Percentiles rank a stretch among this genome's conserved stretches.
phyloP scores from a whole-genome alignment of 2,113 vertebrate genomes.

The Marmota monax region DNA sequence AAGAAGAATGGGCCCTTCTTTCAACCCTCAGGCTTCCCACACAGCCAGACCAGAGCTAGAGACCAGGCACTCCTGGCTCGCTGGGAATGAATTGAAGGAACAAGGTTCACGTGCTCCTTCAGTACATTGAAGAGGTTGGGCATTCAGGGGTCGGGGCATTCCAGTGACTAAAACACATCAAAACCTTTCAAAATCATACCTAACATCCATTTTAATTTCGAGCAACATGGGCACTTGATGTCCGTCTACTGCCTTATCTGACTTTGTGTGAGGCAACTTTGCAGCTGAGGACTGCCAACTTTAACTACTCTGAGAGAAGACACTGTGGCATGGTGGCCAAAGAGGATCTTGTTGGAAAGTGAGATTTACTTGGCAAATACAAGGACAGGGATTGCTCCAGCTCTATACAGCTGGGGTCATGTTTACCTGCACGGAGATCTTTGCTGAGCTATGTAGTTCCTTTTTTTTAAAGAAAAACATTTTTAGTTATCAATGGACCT shows the following conservation, averaged over 20 bases:
- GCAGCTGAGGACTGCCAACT: not conserved
- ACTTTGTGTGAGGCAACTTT: not conserved
- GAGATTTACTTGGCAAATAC: not conserved
- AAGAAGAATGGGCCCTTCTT: not conserved
- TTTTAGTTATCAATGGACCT: no score
- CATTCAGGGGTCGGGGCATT: not conserved
- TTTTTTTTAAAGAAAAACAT: no score
- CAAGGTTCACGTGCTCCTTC: not conserved
- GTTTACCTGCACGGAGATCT: not conserved
- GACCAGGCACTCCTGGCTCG: not conserved
- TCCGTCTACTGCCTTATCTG: not conserved
- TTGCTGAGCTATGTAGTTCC: not conserved
- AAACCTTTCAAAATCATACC: not conserved
- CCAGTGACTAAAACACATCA: not conserved
- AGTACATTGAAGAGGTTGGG: not conserved
- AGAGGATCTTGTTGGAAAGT: not conserved
- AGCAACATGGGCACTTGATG: not conserved
- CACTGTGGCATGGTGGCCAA: not conserved
- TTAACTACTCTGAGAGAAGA: not conserved
- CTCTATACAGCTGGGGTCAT: not conserved
- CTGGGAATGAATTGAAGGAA: not conserved
- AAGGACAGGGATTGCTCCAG: not conserved
- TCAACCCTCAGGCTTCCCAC: not conserved
- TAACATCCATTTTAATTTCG: constrained; percentile 21
- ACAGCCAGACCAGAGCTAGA: not conserved